Evolutionary conservation across 2,888 invertebrate genomes (phyloP).

Genomic region (Agrochola litura): DNA sequence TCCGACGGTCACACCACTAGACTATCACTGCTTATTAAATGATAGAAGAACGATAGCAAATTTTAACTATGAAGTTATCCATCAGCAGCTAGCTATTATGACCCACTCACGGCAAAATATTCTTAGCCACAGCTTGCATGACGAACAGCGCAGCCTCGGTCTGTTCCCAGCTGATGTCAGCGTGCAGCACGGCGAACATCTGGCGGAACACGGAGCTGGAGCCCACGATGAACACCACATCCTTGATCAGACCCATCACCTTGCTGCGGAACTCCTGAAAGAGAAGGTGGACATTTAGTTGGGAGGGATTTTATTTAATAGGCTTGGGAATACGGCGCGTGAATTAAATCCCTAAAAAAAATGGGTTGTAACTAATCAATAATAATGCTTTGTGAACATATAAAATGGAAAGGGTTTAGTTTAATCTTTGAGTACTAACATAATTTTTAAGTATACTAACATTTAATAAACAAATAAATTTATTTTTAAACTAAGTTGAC

Average conservation of each 20-base stretch:
- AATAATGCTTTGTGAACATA: neutral
- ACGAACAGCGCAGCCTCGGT: conserved; percentile 98
- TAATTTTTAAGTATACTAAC: too few species aligned
- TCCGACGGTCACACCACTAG: too few species aligned
- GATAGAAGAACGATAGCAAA: neutral
- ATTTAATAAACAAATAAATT: too few species aligned
- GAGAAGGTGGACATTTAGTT: neutral
- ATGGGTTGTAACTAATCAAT: too few species aligned
- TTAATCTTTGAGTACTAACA: too few species aligned
- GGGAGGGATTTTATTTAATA: neutral
- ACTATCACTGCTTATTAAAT: too few species aligned
- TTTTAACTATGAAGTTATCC: neutral
- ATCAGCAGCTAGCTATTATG: neutral
- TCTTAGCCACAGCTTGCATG: conserved; percentile 98
- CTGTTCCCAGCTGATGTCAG: conserved; percentile 96
- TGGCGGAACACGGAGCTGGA: conserved; percentile 97
- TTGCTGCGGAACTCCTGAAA: conserved; percentile 94
- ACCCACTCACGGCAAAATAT: conserved; percentile 95
- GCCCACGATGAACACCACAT: conserved; percentile 98
- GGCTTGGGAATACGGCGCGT: too few species aligned
- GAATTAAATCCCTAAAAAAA: neutral
- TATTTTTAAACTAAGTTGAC: too few species aligned
- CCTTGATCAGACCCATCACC: conserved; percentile 98
- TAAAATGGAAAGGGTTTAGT: too few species aligned
- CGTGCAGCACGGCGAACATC: conserved; percentile 95